These are phyloP conservation scores for Casuarius casuarius DNA, from an alignment of 2,113 vertebrate genomes.

Conservation along the genomic window DNA sequence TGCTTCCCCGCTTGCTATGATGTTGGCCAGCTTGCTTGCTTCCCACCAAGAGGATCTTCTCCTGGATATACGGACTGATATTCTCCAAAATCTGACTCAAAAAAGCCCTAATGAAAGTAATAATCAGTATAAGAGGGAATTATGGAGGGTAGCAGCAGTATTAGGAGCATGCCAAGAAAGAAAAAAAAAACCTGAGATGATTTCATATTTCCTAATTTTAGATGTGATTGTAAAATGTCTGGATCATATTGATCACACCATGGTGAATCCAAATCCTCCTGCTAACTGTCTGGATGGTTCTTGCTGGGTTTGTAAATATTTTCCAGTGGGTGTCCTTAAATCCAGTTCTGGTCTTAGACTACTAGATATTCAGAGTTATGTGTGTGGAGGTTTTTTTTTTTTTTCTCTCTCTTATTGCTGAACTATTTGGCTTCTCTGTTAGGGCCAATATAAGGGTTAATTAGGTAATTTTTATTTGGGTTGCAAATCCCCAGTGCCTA, in stretches of 20 bases:
- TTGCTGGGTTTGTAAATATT: not conserved
- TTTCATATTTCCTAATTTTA: not conserved
- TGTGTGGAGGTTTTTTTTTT: not conserved
- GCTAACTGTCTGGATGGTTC: not conserved
- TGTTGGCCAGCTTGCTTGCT: not conserved
- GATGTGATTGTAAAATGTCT: not conserved
- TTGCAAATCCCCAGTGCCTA: slow-evolving; percentile 71
- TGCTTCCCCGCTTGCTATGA: not conserved
- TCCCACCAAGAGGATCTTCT: fast-evolving
- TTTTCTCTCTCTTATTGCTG: not conserved
- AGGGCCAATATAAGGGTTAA: slow-evolving; percentile 71
- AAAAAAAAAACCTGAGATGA: not conserved
- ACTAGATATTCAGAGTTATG: not conserved
- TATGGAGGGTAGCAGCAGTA: not conserved
- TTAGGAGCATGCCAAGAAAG: not conserved
- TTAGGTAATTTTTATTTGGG: slow-evolving; percentile 76
- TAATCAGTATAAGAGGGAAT: not conserved
- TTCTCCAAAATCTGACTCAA: not conserved
- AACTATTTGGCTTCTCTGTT: slow-evolving; percentile 62
- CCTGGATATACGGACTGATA: fast-evolving
- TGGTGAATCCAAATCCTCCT: not conserved
- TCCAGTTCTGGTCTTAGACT: not conserved
- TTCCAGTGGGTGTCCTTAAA: not conserved
- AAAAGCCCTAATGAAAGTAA: not conserved
- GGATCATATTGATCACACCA: not conserved